Evolutionary conservation across 2,797 vertebrate genomes (phyloP).

Genomic region (Rousettus madagascariensis): DNA sequence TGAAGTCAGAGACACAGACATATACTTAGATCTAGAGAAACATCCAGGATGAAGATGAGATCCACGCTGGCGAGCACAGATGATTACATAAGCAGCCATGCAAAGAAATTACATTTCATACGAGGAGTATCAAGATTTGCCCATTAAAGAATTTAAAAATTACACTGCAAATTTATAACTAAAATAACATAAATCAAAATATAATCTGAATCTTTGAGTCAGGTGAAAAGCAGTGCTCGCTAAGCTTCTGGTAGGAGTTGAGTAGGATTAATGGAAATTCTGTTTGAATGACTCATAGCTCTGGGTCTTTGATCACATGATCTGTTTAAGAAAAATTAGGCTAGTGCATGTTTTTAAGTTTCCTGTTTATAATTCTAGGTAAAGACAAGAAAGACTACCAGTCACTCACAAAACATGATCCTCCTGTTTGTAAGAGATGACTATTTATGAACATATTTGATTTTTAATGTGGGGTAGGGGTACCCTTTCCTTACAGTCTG

Average conservation of each 20-base stretch:
- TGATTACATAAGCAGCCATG: neutral
- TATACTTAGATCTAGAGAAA: neutral
- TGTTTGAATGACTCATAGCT: neutral
- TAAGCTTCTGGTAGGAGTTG: neutral
- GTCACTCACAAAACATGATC: neutral
- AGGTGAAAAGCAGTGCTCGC: neutral
- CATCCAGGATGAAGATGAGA: no score
- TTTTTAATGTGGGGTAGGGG: no score
- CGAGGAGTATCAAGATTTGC: neutral
- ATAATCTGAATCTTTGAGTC: neutral
- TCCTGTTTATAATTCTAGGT: neutral
- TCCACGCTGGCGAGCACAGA: neutral
- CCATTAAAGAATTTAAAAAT: neutral
- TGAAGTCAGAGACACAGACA: neutral
- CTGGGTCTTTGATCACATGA: neutral
- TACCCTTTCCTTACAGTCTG: slow-evolving; percentile 57
- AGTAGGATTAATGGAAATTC: neutral
- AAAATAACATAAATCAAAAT: neutral
- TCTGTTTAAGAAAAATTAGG: neutral
- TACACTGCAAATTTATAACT: neutral
- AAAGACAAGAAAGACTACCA: neutral
- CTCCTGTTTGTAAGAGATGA: neutral
- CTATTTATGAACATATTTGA: neutral
- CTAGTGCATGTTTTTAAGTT: neutral
- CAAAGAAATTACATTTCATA: neutral